phyloP scores from a whole-genome alignment of 2,797 vertebrate genomes.

The Etheostoma nigrum region DNA sequence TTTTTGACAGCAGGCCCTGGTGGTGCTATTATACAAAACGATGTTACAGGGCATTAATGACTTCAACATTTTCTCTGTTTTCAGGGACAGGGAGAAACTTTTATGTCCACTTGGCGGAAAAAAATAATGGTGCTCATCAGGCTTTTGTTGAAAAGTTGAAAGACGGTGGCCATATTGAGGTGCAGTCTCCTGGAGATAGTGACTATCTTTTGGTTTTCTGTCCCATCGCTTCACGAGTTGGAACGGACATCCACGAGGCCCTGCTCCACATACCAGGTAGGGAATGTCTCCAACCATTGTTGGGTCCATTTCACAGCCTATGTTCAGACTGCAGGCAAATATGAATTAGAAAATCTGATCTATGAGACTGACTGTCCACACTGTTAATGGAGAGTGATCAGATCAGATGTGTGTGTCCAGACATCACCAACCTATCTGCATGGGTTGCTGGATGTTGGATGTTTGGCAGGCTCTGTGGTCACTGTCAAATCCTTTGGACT shows the following conservation, averaged over 20 bases:
- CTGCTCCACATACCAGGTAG: slow-evolving; percentile 8
- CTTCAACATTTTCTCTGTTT: background rate
- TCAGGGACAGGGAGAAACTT: slow-evolving; percentile 2
- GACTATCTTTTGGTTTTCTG: slow-evolving; percentile 58
- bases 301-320: too few relatives aligned
- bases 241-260: slow-evolving; percentile 34
- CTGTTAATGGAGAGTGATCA: too few relatives aligned
- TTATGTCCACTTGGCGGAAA: background rate
- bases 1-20: too few relatives aligned
- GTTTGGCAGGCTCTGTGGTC: too few relatives aligned
- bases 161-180: rapidly evolving
- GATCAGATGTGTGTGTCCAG: too few relatives aligned
- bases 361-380: too few relatives aligned
- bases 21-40: too few relatives aligned
- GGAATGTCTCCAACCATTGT: background rate
- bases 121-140: background rate
- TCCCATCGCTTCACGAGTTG: slow-evolving; percentile 36
- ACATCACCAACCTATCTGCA: too few relatives aligned
- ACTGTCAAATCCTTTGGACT: too few relatives aligned
- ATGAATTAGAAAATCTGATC: too few relatives aligned
- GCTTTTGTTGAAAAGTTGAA: background rate
- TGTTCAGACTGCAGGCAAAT: too few relatives aligned
- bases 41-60: background rate
- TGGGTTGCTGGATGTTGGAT: too few relatives aligned
- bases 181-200: rapidly evolving